Evolutionary conservation across 2,888 invertebrate genomes (phyloP).

Genomic region (Scrobipalpa atriplicella): DNA sequence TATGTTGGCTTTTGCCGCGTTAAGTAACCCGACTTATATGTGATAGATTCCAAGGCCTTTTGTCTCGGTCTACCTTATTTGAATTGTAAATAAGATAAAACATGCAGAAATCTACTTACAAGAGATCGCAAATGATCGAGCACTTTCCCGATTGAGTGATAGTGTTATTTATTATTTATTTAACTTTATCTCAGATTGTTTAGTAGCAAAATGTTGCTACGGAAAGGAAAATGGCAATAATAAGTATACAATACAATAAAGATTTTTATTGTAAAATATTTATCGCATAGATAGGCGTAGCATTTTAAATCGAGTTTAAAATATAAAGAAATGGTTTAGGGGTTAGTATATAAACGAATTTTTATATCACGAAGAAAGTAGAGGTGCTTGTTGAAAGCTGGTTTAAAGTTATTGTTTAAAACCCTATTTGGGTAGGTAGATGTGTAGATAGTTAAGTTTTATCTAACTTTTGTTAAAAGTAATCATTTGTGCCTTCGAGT

Average conservation of each 20-base stretch:
- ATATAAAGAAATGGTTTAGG: conserved; percentile 61
- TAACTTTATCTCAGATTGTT: conserved; percentile 53
- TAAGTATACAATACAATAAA: conserved; percentile 72
- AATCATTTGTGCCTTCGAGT: conserved; percentile 77
- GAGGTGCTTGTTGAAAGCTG: conserved; percentile 61
- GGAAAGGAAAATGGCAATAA: conserved; percentile 74
- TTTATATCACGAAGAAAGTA: conserved; percentile 54
- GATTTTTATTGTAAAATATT: conserved; percentile 72
- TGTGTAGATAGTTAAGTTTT: conserved; percentile 41
- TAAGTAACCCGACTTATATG: conserved; percentile 69
- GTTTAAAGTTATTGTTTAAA: conserved; percentile 39
- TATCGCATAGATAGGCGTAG: conserved; percentile 60
- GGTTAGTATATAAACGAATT: conserved; percentile 59
- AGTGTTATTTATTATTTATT: conserved; percentile 61
- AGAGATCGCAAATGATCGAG: conserved; percentile 62
- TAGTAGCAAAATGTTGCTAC: conserved; percentile 49
- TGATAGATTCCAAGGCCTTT: conserved; percentile 76
- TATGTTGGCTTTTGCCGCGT: conserved; percentile 76
- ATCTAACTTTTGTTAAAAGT: conserved; percentile 53
- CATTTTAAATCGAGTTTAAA: conserved; percentile 60
- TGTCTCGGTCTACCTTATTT: conserved; percentile 61
- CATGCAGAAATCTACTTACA: conserved; percentile 62
- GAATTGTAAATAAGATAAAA: conserved; percentile 76
- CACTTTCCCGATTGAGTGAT: conserved; percentile 52
- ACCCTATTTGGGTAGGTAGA: conserved; percentile 25